A percentile compares a stretch with the other conserved stretches of the same genome.
Conservation (phyloP, 1,140 invertebrate species). For the Drosophila carrolli region DNA sequence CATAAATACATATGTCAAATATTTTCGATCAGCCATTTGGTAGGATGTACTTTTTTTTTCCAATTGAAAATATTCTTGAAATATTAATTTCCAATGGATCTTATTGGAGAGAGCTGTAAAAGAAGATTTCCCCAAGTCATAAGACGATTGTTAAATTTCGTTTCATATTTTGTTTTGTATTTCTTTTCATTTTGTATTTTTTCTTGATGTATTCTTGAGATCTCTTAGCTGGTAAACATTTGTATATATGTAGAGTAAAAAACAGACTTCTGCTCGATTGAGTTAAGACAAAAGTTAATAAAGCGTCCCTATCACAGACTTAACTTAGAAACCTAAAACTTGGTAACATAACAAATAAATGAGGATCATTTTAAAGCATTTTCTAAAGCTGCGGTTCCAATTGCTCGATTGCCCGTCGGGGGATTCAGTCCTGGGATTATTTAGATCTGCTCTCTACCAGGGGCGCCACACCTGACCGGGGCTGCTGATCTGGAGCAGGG, state of each 20-base stretch:
- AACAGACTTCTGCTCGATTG: conserved; percentile 71
- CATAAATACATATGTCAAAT: too few relatives aligned
- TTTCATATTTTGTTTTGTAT: conserved; percentile 29
- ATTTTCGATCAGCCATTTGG: too few relatives aligned
- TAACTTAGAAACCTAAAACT: conserved; percentile 68
- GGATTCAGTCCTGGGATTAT: neutral
- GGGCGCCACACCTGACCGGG: conserved; percentile 74
- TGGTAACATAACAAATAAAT: conserved; percentile 67
- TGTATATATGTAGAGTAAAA: conserved; percentile 56
- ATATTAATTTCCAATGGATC: too few relatives aligned
- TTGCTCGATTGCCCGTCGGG: conserved; percentile 62
- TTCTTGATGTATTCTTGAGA: conserved; percentile 51
- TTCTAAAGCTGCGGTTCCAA: conserved; percentile 67
- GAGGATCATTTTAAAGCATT: conserved; percentile 80
- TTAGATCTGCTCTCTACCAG: conserved; percentile 53
- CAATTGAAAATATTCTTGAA: too few relatives aligned
- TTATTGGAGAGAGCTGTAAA: conserved; percentile 6
- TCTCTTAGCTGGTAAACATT: conserved; percentile 70
- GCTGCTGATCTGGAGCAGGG: conserved; percentile 66
- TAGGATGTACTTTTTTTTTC: too few relatives aligned
- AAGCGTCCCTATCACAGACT: conserved; percentile 79
- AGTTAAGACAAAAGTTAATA: conserved; percentile 68
- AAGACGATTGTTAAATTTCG: conserved; percentile 6
- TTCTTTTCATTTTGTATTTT: conserved; percentile 25
- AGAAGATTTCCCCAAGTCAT: conserved; percentile 20